Conservation (phyloP, 2,113 vertebrate genomes). For the Muntiacus reevesi region DNA sequence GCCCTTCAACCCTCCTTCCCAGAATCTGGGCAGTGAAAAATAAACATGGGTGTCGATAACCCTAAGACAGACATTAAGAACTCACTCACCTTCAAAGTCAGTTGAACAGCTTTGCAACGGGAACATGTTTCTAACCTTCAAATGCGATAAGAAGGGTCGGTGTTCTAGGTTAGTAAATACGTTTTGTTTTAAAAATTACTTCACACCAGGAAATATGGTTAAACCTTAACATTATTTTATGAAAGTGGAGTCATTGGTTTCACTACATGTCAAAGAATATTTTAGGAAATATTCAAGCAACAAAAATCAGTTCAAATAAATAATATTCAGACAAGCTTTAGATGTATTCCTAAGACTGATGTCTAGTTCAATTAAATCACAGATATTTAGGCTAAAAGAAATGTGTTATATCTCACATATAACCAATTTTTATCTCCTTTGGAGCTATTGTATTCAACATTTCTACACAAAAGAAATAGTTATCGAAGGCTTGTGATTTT, state of each 20-base stretch:
- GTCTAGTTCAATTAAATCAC: background rate
- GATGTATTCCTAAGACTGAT: background rate
- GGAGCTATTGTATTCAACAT: background rate
- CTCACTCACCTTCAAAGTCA: background rate
- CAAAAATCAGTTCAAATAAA: slow-evolving; percentile 15
- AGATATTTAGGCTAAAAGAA: background rate
- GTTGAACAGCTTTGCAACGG: background rate
- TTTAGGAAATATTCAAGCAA: background rate
- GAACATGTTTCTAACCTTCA: background rate
- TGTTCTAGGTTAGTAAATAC: background rate
- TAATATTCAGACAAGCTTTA: background rate
- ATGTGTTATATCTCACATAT: background rate
- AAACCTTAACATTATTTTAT: background rate
- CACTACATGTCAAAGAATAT: background rate
- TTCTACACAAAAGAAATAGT: background rate
- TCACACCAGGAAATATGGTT: background rate
- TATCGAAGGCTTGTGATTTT: background rate
- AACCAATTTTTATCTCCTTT: background rate
- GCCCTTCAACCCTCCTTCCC: background rate
- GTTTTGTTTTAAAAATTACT: background rate
- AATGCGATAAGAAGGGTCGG: background rate
- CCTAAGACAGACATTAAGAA: background rate
- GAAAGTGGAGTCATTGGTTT: background rate
- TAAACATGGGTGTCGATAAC: background rate
- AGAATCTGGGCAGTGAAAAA: background rate